These are phyloP conservation scores for Prunella fulvescens DNA, from an alignment of 2,113 vertebrate genomes.

Conservation along the genomic window DNA sequence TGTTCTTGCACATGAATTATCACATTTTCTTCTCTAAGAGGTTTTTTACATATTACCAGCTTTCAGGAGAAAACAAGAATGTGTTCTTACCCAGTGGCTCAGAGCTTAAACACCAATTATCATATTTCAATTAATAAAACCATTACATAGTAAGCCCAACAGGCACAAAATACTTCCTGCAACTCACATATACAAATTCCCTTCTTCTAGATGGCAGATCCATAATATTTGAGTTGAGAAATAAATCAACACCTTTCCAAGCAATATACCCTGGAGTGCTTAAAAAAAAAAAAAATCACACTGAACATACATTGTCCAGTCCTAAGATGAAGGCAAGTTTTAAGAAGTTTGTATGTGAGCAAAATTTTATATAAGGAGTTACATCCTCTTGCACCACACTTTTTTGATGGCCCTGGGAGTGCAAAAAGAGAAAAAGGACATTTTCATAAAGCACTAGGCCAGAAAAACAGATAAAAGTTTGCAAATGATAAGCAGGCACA, in stretches of 20 bases:
- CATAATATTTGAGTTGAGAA: not conserved
- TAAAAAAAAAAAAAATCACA: not conserved
- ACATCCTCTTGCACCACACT: not conserved
- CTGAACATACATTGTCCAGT: not conserved
- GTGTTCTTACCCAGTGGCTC: not conserved
- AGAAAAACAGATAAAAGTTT: not conserved
- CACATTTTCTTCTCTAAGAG: not conserved
- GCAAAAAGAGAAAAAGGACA: not conserved
- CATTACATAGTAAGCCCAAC: not conserved
- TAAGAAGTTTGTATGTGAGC: not conserved
- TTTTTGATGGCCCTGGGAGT: not conserved
- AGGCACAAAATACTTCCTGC: not conserved
- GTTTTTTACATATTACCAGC: not conserved
- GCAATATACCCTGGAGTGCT: slow-evolving; percentile 14
- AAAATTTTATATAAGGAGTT: not conserved
- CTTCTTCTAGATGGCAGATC: not conserved
- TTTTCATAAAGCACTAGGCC: not conserved
- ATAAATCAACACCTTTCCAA: not conserved
- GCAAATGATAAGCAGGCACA: not conserved
- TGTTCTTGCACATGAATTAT: not conserved
- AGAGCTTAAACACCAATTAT: not conserved
- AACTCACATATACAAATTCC: not conserved
- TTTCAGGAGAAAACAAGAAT: not conserved
- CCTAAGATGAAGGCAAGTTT: not conserved
- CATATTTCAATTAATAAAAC: not conserved